phyloP scores from a whole-genome alignment of 2,888 invertebrate species.

The Bimastos eiseni region DNA sequence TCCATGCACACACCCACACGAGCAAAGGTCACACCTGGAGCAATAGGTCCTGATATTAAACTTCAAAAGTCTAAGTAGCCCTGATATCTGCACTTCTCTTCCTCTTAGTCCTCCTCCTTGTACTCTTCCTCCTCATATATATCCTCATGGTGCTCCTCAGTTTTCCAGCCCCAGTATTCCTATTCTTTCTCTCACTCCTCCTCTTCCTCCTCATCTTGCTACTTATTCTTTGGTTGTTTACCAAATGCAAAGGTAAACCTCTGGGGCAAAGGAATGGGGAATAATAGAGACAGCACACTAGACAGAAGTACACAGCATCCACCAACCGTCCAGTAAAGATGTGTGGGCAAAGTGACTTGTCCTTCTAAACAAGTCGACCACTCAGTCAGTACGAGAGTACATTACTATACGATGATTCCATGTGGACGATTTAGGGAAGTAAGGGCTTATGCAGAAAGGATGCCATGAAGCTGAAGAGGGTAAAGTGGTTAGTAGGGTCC shows the following conservation, averaged over 20 bases:
- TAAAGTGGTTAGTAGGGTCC: neutral
- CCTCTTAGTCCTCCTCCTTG: neutral
- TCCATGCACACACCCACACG: neutral
- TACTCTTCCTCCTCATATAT: neutral
- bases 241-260: neutral
- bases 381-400: neutral
- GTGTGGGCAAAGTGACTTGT: neutral
- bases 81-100: neutral
- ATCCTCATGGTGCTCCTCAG: constrained; percentile 2
- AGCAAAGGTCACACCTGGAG: neutral
- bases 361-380: constrained; percentile 10
- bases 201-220: neutral
- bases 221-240: neutral
- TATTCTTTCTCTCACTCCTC: neutral
- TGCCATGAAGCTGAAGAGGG: neutral
- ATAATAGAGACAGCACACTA: neutral
- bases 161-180: neutral
- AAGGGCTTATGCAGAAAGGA: neutral
- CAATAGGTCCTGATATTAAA: neutral
- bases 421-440: neutral
- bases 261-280: neutral
- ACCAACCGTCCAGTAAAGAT: neutral
- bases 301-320: neutral
- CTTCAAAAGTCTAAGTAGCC: neutral
- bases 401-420: neutral